Percentiles rank a stretch among this genome's conserved stretches.
phyloP scores from a whole-genome alignment of 2,888 invertebrate species.

The Ptychoptera albimana region DNA sequence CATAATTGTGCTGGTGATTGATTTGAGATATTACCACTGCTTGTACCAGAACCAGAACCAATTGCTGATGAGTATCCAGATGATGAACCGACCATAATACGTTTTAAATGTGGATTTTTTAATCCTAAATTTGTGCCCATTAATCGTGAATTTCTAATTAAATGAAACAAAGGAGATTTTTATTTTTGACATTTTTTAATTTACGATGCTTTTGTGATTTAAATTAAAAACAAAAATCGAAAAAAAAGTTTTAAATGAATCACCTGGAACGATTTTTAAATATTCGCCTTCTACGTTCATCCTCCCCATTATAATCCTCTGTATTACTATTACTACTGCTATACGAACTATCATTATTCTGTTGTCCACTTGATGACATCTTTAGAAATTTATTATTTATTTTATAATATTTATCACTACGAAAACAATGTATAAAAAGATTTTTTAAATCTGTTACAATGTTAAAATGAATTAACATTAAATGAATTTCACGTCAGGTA shows the following conservation, averaged over 20 bases:
- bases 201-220: too few species aligned
- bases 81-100: not conserved
- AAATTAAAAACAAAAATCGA: not conserved
- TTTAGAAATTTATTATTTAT: slow-evolving; percentile 1
- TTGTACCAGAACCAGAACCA: not conserved
- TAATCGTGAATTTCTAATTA: too few species aligned
- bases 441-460: too few species aligned
- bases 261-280: slow-evolving; percentile 56
- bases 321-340: slow-evolving; percentile 75
- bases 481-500: too few species aligned
- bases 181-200: not conserved
- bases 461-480: too few species aligned
- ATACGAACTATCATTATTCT: slow-evolving; percentile 26
- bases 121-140: too few species aligned
- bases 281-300: slow-evolving; percentile 48
- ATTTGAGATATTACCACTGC: not conserved
- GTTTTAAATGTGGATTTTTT: too few species aligned
- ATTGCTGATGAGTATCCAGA: not conserved
- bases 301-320: slow-evolving; percentile 63
- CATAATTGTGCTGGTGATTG: not conserved
- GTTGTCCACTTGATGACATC: slow-evolving; percentile 2
- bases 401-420: not conserved
- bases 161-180: not conserved
- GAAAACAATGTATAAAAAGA: too few species aligned
- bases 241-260: slow-evolving; percentile 7